These are phyloP conservation scores for Nestor notabilis DNA, from an alignment of 2,113 vertebrate genomes.

Conservation along the genomic window DNA sequence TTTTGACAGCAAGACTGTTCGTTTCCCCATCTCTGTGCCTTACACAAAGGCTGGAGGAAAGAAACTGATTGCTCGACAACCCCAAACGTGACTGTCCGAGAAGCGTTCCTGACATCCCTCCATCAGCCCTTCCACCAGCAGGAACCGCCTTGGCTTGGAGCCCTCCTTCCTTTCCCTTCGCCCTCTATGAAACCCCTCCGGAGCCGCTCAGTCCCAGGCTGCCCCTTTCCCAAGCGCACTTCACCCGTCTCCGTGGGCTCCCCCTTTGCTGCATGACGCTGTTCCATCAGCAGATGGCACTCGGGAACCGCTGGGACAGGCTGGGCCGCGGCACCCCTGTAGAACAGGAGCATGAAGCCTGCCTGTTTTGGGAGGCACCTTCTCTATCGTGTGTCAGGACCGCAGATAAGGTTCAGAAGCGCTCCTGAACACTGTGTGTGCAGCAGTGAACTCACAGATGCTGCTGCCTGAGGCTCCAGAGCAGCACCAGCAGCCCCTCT, in stretches of 20 bases:
- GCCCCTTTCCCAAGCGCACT: background rate
- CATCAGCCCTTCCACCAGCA: background rate
- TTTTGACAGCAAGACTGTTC: background rate
- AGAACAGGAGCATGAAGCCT: background rate
- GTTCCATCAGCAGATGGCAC: slow-evolving; percentile 56
- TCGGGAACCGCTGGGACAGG: slow-evolving; percentile 15
- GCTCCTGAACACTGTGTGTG: rapidly evolving
- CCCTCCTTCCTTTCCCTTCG: background rate
- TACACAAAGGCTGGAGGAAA: background rate
- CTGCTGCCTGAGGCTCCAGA: background rate
- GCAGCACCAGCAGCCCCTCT: background rate
- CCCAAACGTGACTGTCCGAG: rapidly evolving
- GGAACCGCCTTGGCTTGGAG: background rate
- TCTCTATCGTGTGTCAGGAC: rapidly evolving
- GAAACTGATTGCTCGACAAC: background rate
- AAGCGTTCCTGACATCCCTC: background rate
- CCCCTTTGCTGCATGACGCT: background rate
- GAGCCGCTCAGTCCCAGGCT: background rate
- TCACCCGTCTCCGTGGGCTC: too few relatives aligned
- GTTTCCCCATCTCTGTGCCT: background rate
- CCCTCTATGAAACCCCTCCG: background rate
- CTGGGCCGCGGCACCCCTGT: background rate
- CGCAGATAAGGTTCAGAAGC: background rate
- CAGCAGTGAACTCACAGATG: background rate
- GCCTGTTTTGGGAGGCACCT: background rate